These are phyloP conservation scores for Nesometra sesokonis DNA, from an alignment of 35 echinoderm and acorn worm species.

Conservation along the genomic window DNA sequence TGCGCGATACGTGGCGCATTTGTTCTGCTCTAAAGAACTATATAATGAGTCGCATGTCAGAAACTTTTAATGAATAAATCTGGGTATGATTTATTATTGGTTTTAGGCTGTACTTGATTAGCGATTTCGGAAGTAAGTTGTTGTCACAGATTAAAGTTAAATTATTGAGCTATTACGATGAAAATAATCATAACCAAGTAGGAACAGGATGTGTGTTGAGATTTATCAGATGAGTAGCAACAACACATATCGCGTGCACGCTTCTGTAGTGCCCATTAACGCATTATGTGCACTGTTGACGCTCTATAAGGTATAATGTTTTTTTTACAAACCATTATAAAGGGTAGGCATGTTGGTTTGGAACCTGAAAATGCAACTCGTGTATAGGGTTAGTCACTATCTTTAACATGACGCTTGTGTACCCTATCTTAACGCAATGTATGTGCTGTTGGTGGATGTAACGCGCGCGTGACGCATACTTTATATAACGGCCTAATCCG, in stretches of 20 bases:
- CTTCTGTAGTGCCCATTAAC: not conserved
- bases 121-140: not conserved
- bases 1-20: not conserved
- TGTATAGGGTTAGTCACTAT: no score
- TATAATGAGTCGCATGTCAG: not conserved
- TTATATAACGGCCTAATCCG: no score
- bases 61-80: not conserved
- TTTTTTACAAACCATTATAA: no score
- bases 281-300: not conserved
- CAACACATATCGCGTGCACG: not conserved
- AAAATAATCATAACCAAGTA: not conserved
- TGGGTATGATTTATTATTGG: not conserved
- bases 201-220: not conserved
- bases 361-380: no score
- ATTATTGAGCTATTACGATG: not conserved
- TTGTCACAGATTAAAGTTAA: not conserved
- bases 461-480: no score
- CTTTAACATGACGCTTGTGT: no score
- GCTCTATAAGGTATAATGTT: no score
- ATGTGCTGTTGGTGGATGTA: no score
- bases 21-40: not conserved
- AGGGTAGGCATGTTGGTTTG: no score
- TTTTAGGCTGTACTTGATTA: not conserved
- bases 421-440: no score
- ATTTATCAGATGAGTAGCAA: not conserved